These are phyloP conservation scores for Brachionus manjavacas DNA, from an alignment of 1,140 invertebrate genomes.

Conservation along the genomic window DNA sequence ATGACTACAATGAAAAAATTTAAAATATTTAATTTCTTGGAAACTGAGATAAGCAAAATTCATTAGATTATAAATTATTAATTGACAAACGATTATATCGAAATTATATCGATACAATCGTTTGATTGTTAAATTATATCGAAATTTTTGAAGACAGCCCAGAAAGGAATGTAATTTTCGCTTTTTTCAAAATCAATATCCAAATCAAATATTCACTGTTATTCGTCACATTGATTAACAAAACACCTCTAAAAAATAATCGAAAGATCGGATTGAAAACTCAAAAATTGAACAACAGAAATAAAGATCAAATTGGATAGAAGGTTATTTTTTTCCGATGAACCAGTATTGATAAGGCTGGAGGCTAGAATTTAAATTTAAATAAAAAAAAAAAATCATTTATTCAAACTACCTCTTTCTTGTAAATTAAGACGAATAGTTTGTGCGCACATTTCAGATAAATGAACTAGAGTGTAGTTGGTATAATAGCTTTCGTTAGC, in stretches of 20 bases:
- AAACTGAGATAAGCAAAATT: no score
- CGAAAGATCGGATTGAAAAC: neutral
- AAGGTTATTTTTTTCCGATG: neutral
- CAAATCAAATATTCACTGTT: neutral
- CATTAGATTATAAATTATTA: no score
- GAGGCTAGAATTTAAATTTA: neutral
- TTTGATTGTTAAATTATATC: neutral
- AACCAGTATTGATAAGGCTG: neutral
- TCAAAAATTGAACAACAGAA: neutral
- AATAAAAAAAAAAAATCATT: neutral
- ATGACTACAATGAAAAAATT: no score
- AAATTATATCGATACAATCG: no score
- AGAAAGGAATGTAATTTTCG: neutral
- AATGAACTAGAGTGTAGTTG: slow-evolving; percentile 9
- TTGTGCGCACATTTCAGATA: slow-evolving; percentile 6
- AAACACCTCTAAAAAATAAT: neutral
- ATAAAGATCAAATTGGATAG: neutral
- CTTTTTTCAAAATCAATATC: neutral
- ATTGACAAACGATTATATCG: no score
- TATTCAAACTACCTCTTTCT: slow-evolving; percentile 8
- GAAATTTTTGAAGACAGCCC: neutral
- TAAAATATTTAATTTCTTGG: no score
- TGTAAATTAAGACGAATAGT: neutral
- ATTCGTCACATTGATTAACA: neutral
- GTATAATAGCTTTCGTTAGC: slow-evolving; percentile 24